Conservation (phyloP, 2,888 invertebrate species). For the Sinohyriopsis cumingii region DNA sequence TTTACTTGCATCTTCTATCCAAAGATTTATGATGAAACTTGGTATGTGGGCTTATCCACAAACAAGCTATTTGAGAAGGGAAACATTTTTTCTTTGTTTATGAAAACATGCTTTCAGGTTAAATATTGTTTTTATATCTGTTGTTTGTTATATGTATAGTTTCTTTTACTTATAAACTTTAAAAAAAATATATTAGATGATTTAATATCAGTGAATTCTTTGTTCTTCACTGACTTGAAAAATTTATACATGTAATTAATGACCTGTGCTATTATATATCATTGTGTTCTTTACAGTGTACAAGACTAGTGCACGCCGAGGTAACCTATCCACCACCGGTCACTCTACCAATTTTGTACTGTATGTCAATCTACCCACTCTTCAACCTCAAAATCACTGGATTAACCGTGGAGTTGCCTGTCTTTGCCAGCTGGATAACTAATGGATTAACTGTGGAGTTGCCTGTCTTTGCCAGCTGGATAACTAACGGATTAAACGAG, state of each 20-base stretch:
- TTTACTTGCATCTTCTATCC: too few relatives aligned
- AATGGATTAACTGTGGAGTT: conserved; percentile 67
- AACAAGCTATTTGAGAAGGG: too few relatives aligned
- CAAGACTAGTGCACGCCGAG: conserved; percentile 66
- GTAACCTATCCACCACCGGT: conserved; percentile 68
- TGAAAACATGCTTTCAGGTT: too few relatives aligned
- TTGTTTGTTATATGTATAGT: too few relatives aligned
- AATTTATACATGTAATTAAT: not conserved
- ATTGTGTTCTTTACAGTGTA: conserved; percentile 53
- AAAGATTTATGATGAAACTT: too few relatives aligned
- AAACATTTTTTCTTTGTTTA: too few relatives aligned
- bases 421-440: conserved; percentile 72
- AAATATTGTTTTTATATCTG: too few relatives aligned
- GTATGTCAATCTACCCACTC: conserved; percentile 64
- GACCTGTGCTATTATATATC: not conserved
- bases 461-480: conserved; percentile 71
- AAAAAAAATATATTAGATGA: too few relatives aligned
- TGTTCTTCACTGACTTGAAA: too few relatives aligned
- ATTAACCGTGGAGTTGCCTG: conserved; percentile 71
- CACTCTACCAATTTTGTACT: conserved; percentile 72
- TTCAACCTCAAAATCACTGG: conserved; percentile 66
- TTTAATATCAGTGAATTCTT: too few relatives aligned
- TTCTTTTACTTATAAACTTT: too few relatives aligned
- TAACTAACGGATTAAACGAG: conserved; percentile 48
- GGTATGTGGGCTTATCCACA: too few relatives aligned